A percentile compares a stretch with the other conserved stretches of the same genome.
Conservation (phyloP, 2,113 vertebrate species). For the Stigmatopora argus region DNA sequence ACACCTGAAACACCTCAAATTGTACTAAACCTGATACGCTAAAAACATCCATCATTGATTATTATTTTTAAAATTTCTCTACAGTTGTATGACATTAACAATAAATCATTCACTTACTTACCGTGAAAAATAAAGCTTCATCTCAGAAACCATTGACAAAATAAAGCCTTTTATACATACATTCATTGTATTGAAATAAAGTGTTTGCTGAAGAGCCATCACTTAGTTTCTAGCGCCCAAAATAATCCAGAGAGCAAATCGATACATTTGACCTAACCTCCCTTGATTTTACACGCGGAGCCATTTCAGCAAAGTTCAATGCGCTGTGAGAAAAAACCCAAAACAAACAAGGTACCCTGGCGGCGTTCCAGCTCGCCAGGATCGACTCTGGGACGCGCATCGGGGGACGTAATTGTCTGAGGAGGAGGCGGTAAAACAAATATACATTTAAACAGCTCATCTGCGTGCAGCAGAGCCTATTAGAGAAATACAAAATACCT, state of each 20-base stretch:
- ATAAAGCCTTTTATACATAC: neutral
- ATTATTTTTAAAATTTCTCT: no score
- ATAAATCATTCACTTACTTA: no score
- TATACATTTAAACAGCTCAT: conserved; percentile 36
- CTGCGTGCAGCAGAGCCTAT: conserved; percentile 22
- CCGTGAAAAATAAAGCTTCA: no score
- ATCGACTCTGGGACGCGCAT: neutral
- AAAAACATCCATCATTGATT: no score
- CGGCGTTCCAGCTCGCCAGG: conserved; percentile 14
- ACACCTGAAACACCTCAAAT: no score
- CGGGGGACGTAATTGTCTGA: conserved; percentile 7
- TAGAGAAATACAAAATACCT: conserved; percentile 28
- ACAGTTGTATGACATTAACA: no score
- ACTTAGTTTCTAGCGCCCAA: neutral
- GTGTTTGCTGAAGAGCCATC: conserved; percentile 1
- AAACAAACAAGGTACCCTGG: conserved; percentile 4
- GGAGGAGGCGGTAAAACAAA: conserved; percentile 35
- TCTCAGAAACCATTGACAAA: neutral
- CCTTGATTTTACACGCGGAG: neutral
- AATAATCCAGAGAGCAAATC: neutral
- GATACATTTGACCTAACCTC: neutral
- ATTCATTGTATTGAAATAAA: neutral
- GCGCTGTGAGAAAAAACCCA: neutral
- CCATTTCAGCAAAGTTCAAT: conserved; percentile 19
- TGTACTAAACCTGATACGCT: no score